A percentile compares a stretch with the other conserved stretches of the same genome.
phyloP scores from a whole-genome alignment of 2,113 vertebrate genomes.

The Anarrhichthys ocellatus region DNA sequence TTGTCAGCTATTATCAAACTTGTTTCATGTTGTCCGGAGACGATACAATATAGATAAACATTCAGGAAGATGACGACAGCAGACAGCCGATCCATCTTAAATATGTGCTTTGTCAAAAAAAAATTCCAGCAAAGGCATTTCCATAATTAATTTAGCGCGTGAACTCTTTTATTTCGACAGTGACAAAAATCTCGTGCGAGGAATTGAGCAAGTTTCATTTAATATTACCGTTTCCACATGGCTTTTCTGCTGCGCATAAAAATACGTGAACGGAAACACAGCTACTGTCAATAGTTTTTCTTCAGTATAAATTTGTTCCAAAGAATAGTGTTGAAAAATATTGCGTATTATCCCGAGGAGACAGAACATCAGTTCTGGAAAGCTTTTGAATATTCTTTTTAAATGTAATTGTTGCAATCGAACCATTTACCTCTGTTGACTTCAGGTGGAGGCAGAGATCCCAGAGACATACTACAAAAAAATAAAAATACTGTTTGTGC shows the following conservation, averaged over 20 bases:
- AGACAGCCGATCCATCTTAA: neutral
- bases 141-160: neutral
- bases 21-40: neutral
- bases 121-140: neutral
- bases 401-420: neutral
- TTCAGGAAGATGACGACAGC: neutral
- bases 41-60: neutral
- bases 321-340: neutral
- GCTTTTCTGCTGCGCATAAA: neutral
- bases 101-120: neutral
- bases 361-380: constrained; percentile 37
- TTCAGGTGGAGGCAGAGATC: neutral
- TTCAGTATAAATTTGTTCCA: neutral
- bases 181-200: neutral
- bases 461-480: neutral
- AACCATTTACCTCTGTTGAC: neutral
- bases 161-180: neutral
- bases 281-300: neutral
- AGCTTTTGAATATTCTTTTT: neutral
- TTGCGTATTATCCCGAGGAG: constrained; percentile 9
- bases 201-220: neutral
- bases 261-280: neutral
- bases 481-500: neutral
- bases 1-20: neutral
- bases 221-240: neutral